phyloP scores from a whole-genome alignment of 2,888 invertebrate genomes.

The Pachymerium ferrugineum region DNA sequence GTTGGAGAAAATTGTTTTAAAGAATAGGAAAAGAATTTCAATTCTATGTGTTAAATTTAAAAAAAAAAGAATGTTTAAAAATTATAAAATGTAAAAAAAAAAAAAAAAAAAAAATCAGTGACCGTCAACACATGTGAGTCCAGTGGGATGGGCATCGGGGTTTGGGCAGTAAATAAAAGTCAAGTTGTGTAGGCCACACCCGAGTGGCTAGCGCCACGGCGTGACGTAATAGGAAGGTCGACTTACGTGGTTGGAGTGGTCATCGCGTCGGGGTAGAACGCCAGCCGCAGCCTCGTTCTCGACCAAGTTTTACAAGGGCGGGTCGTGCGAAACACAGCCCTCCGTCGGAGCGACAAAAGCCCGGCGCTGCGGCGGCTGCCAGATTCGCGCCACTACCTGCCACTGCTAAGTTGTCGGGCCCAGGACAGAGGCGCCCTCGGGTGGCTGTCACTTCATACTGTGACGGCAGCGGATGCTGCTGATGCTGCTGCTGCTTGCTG shows the following conservation, averaged over 20 bases:
- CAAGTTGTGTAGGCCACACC: slow-evolving; percentile 17
- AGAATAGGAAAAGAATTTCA: too few relatives aligned
- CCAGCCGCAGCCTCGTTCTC: slow-evolving; percentile 16
- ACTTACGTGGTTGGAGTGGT: slow-evolving; percentile 17
- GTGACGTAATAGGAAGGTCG: slow-evolving; percentile 17
- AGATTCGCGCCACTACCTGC: neutral
- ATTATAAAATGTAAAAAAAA: neutral
- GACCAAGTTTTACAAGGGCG: too few relatives aligned
- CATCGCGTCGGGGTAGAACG: neutral
- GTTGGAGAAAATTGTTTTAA: too few relatives aligned
- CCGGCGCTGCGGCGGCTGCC: slow-evolving; percentile 1
- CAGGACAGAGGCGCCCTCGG: slow-evolving; percentile 15
- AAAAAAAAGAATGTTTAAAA: neutral
- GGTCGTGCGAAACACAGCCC: neutral
- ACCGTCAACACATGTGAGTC: neutral
- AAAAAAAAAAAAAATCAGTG: neutral
- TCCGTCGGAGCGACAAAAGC: neutral
- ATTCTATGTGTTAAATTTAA: too few relatives aligned
- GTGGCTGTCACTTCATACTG: slow-evolving; percentile 7
- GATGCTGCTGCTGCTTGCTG: neutral
- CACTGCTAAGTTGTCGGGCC: neutral
- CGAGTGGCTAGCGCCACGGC: slow-evolving; percentile 15
- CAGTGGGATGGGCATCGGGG: slow-evolving; percentile 7
- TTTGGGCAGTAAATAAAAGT: neutral
- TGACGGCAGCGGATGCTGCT: neutral